A percentile compares a stretch with the other conserved stretches of the same genome.
These are phyloP conservation scores for Oryctolagus cuniculus DNA, from an alignment of 2,113 vertebrate species.

Conservation along the genomic window mOryCun1.1 NC_091435.1:109064501-109065000, in stretches of 20 bases:
- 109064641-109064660: conserved; percentile 1
- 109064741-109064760: not conserved
- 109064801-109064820: not conserved
- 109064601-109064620: conserved; percentile 12
- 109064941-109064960: not conserved
- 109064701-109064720: not conserved
- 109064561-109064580: conserved; percentile 36
- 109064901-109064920: not conserved
- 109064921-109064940: conserved; percentile 3
- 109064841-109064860: not conserved
- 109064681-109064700: not conserved
- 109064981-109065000: not conserved
- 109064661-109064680: not conserved
- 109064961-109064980: conserved; percentile 31
- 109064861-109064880: not conserved
- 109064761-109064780: conserved; percentile 41
- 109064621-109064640: conserved; percentile 22
- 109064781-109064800: conserved; percentile 21
- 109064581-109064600: conserved; percentile 4
- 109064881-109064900: not conserved
- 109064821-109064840: conserved; percentile 36
- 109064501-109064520: not conserved
- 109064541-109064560: conserved; percentile 24
- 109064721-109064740: not conserved
- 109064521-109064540: conserved; percentile 35